Percentiles rank a stretch among this genome's conserved stretches.
Evolutionary conservation across 2,888 invertebrate species (phyloP).

Genomic region (Drosophila prolongata): DNA sequence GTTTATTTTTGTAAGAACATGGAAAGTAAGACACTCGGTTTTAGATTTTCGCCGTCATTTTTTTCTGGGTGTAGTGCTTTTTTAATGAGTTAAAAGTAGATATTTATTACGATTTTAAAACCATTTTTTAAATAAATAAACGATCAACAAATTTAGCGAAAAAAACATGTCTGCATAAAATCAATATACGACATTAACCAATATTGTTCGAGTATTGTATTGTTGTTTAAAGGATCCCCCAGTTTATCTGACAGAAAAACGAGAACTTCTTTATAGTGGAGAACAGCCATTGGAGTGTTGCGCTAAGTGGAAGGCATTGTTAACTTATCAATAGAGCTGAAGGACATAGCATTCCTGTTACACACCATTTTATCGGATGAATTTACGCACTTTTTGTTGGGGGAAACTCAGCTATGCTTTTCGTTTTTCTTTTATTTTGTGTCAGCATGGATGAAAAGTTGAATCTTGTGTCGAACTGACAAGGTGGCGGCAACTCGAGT

Average conservation of each 20-base stretch:
- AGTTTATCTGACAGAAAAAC: background rate
- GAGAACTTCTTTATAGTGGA: background rate
- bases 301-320: conserved; percentile 50
- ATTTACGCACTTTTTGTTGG: conserved; percentile 42
- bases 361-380: conserved; percentile 57
- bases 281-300: conserved; percentile 6
- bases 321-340: conserved; percentile 51
- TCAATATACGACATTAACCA: too few relatives aligned
- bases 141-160: background rate
- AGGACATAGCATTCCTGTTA: conserved; percentile 52
- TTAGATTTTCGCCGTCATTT: too few relatives aligned
- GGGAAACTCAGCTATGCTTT: conserved; percentile 1
- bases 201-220: too few relatives aligned
- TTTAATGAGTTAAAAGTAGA: too few relatives aligned
- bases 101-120: too few relatives aligned
- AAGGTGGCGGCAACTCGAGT: conserved; percentile 6
- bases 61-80: too few relatives aligned
- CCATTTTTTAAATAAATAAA: too few relatives aligned
- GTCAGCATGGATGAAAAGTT: conserved; percentile 43
- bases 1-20: too few relatives aligned
- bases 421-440: conserved; percentile 1
- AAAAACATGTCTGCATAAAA: too few relatives aligned
- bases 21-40: too few relatives aligned
- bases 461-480: conserved; percentile 4
- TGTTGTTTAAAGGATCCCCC: background rate